phyloP scores from a whole-genome alignment of 2,888 invertebrate species.

The Periphyllus acericola region DNA sequence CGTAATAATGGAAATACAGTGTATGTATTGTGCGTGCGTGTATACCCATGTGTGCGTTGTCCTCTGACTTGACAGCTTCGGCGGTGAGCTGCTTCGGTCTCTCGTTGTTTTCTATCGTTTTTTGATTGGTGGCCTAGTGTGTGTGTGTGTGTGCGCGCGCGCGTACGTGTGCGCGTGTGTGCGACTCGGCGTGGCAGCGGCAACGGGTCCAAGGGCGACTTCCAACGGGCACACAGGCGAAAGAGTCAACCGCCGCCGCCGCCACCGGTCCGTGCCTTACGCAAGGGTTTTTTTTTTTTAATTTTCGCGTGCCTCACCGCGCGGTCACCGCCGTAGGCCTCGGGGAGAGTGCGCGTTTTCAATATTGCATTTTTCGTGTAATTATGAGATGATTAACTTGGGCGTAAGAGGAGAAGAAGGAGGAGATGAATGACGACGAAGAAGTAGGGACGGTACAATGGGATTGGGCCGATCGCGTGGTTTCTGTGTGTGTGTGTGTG shows the following conservation, averaged over 20 bases:
- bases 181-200: constrained; percentile 12
- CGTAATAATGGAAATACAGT: constrained; percentile 19
- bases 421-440: not conserved
- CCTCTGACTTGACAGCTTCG: constrained; percentile 38
- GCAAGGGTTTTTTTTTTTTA: constrained; percentile 11
- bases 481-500: not conserved
- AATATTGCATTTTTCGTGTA: not conserved
- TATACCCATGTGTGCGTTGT: not conserved
- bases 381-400: not conserved
- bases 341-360: not conserved
- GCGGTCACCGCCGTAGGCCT: not conserved
- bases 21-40: not conserved
- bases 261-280: not conserved
- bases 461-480: not conserved
- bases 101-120: constrained; percentile 30
- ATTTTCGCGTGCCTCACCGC: not conserved
- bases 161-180: not conserved
- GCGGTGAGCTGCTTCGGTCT: not conserved
- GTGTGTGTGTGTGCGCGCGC: not conserved
- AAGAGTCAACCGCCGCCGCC: not conserved
- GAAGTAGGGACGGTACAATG: not conserved
- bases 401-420: not conserved
- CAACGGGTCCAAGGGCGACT: constrained; percentile 43
- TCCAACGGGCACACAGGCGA: not conserved
- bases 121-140: constrained; percentile 12